Base-by-base conservation (phyloP, 2,113 vertebrate species). In the Cygnus atratus region DNA sequence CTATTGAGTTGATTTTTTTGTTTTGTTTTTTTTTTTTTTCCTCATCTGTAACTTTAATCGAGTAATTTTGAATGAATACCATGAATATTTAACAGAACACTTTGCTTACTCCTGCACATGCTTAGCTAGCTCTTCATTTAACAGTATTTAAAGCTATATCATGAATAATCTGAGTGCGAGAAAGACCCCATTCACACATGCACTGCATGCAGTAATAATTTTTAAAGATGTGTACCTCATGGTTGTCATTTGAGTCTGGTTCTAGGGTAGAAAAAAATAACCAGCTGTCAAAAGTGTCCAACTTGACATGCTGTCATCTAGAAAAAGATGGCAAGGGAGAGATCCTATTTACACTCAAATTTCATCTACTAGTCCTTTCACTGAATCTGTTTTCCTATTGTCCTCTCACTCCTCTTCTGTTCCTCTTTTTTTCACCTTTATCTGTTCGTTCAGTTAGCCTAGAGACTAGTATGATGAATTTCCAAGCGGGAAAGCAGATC, bases 371-470 rank as follows among this genome's bases (percentile, higher is more conserved):
- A 73, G 21, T 84, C 9, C 16, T 54, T 74, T 31, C 33, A 90
- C 11, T 28, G n/a, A 84, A 63, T 70, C 57, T 2, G 2, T 59
- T 66, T 83, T 91, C 16, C 3, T 70, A 8, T 11, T 71, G 19
- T 83, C 9, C 21, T 58, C 20, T 73, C 0, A 0, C 8, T 70
- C 3, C 8, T 8, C 4, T 29, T 86, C 11, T 41, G 0, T 87
- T 67, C 33, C 54, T 68, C 63, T 73, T 70, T 39, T 88, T 65
- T 41, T 65, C n/a, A 5, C 70, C 37, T 90, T 84, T 20, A 24
- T 79, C 25, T 81, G 22, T 44, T 87, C 4, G 1, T 92, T 26
- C 22, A 50, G 0, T 37, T 76, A 52, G 46, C 26, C 10, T 35
- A 43, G 46, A 72, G 73, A 61, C 12, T 39, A 20, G 28, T 31